phyloP scores from a whole-genome alignment of 2,113 vertebrate species.

The Coreoperca whiteheadi region DNA sequence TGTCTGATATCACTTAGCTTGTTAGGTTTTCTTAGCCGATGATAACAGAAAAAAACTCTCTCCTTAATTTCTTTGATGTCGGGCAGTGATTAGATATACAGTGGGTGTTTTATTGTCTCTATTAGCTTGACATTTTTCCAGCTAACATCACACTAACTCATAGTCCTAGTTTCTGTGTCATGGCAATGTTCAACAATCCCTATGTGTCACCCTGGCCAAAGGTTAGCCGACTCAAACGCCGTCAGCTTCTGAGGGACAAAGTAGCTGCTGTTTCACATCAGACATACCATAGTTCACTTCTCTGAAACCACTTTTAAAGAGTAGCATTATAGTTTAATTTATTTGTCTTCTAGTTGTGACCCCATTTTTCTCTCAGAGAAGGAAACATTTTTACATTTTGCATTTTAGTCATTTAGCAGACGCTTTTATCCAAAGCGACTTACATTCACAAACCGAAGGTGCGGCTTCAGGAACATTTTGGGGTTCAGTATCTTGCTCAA shows the following conservation, averaged over 20 bases:
- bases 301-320: neutral
- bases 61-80: slow-evolving; percentile 26
- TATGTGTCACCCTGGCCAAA: slow-evolving; percentile 59
- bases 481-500: no score
- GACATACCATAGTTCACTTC: slow-evolving; percentile 9
- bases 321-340: neutral
- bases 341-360: neutral
- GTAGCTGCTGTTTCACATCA: slow-evolving; percentile 43
- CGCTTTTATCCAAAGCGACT: no score
- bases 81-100: slow-evolving; percentile 34
- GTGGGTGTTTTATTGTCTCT: slow-evolving; percentile 35
- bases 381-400: no score
- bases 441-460: no score
- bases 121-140: slow-evolving; percentile 24
- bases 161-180: slow-evolving; percentile 45
- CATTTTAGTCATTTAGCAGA: no score
- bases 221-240: slow-evolving; percentile 47
- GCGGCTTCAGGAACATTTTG: no score
- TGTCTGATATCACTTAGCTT: slow-evolving; percentile 15
- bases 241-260: slow-evolving; percentile 65
- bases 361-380: neutral
- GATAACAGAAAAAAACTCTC: slow-evolving; percentile 14
- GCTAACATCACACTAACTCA: slow-evolving; percentile 4
- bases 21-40: neutral
- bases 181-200: slow-evolving; percentile 26